Evolutionary conservation across 2,113 vertebrate species (phyloP), one percentile per base, ranked within the genome.

Genomic region (Apteryx owenii): DNA sequence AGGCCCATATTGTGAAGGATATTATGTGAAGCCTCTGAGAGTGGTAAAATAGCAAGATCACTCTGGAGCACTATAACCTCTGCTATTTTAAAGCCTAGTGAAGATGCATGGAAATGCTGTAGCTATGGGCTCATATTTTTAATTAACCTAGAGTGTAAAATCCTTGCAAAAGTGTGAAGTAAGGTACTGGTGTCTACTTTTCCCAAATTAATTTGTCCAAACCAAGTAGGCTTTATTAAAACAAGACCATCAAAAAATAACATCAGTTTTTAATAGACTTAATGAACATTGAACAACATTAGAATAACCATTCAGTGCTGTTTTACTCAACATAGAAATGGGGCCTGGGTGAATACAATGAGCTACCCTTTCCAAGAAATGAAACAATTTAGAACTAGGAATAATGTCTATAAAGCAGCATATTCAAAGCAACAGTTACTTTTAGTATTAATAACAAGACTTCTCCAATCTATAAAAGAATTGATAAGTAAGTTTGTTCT

Each of bases 61-160:
- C 69, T 90, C 83, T 51, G 28, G 70, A 95, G 77, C 25, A 68
- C 53, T 48, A 76, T 87, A 87, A 90, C 3, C 14, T 61, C 66
- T 93, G 51, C 69, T 89, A 87, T 72, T 96, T 93, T 91, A 96
- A 97, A 87, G 53, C 36, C n/a, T 31, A 44, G 36, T 62, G 92
- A 94, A 93, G 61, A 73, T 58, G 17, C 15, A 16, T 33, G 38
- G 4, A 81, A 93, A 81, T 5, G 2, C 29, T 68, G 65, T 54
- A 97, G 42, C 69, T 90, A 84, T 68, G 84, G 9, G 11, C 77
- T 81, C 73, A n/a, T 95, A 90, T 87, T 95, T 92, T 76, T 90
- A 96, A 95, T 95, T 97, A 97, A 95, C 36, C 70, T 56, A 69
- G 26, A n/a, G 58, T 70, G 42, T 93, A 87, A 96, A 93, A 92